Conservation (phyloP, 2,113 vertebrate species). For the Blennius ocellaris region DNA sequence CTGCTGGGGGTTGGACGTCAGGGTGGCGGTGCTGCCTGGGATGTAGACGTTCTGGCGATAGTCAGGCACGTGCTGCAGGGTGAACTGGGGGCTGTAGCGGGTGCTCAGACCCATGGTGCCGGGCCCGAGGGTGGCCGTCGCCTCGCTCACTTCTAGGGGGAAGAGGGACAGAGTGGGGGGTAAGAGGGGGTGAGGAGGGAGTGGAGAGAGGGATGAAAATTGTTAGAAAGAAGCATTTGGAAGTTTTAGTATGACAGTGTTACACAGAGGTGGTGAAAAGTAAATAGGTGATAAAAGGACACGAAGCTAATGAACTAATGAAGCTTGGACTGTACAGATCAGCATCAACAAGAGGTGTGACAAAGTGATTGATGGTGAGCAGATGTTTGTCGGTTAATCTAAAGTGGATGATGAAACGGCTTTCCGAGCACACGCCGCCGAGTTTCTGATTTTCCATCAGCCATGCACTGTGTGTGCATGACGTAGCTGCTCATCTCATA, state of each 20-base stretch:
- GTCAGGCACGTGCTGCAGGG: slow-evolving; percentile 96
- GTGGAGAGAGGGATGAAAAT: slow-evolving; percentile 52
- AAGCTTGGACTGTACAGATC: not conserved
- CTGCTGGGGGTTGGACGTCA: slow-evolving; percentile 88
- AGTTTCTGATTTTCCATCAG: slow-evolving; percentile 29
- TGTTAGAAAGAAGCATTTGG: slow-evolving; percentile 51
- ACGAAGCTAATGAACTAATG: not conserved
- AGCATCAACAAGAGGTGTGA: slow-evolving; percentile 11
- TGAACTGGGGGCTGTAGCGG: slow-evolving; percentile 97
- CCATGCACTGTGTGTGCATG: slow-evolving; percentile 55
- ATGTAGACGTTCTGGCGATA: slow-evolving; percentile 99
- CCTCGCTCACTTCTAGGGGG: slow-evolving; percentile 90
- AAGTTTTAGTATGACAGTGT: slow-evolving; percentile 34
- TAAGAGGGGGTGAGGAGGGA: slow-evolving; percentile 32
- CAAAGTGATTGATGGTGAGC: slow-evolving; percentile 7
- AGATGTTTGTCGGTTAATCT: not conserved
- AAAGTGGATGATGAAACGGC: slow-evolving; percentile 6
- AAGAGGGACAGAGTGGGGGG: slow-evolving; percentile 56
- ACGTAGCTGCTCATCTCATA: slow-evolving; percentile 71
- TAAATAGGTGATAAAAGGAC: slow-evolving; percentile 18
- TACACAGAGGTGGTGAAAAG: slow-evolving; percentile 14
- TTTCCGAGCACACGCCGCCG: not conserved
- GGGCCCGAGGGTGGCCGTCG: slow-evolving; percentile 88
- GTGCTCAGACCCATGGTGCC: slow-evolving; percentile 97
- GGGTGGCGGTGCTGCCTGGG: slow-evolving; percentile 95